Evolutionary conservation across 1,140 invertebrate species (phyloP), one percentile per base, ranked within the genome.

Genomic region (Conopomorpha cramerella): DNA sequence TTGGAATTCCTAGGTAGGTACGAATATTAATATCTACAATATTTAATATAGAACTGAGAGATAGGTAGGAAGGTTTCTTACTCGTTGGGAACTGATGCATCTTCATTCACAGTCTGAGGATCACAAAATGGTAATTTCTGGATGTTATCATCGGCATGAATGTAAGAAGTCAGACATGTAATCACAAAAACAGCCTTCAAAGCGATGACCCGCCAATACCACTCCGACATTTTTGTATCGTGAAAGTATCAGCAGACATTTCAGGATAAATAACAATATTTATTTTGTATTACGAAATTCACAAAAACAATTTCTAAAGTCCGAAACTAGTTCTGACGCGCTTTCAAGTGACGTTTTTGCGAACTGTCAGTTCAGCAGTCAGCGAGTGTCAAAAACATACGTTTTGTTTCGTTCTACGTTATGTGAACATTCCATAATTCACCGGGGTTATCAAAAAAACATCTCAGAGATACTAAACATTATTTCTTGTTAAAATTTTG

Each of bases 121-220:
- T 73, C 68, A 44, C 68, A 73, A 41, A 60, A 71, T 26, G 66
- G 68, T 44, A 73, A 56, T 37, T 68, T 51, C 46, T 58, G 60
- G 28, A 71, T 43, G 31, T 49, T 57, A 47, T 68, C 62, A 39
- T 71, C 68, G 16, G 68, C 50, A 36, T 47, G 51, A 43, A 67
- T 39, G 51, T 55, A 60, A 57, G 55, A 56, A 46, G 61, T 50
- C 44, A 68, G 53, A 56, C 51, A 68, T 40, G 56, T 59, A 45
- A 71, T 41, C 18, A 64, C 44, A 34, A 71, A 68, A 16, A 53
- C 52, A 39, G 62, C 50, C 45, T 60, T 65, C 32, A 68, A 44
- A 38, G 55, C 52, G 47, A 65, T 58, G 43, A 67, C 53, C 39
- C 57, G 46, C 62, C 64, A 67, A 66, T 65, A 65, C 66, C 64